These are phyloP conservation scores for Diglossa cyanea DNA, from an alignment of 2,797 vertebrate species.

Conservation along the genomic window DNA sequence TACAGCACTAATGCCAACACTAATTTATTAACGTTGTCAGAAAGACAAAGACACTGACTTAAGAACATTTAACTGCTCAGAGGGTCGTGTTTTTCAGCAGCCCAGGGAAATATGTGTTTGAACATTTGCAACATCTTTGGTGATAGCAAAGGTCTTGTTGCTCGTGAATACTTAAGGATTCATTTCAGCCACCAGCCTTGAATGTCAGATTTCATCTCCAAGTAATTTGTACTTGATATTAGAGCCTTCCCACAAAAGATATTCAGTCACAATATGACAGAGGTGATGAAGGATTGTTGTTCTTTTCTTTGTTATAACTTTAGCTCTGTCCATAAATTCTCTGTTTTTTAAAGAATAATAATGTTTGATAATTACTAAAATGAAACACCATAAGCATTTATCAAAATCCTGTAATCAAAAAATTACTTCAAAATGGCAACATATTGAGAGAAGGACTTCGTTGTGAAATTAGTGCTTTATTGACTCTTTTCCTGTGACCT, in stretches of 20 bases:
- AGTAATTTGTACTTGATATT: neutral
- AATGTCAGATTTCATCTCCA: neutral
- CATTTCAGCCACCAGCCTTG: neutral
- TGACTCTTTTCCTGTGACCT: neutral
- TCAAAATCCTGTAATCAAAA: neutral
- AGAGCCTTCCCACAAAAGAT: neutral
- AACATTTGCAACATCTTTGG: neutral
- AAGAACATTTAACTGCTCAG: neutral
- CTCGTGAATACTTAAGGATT: neutral
- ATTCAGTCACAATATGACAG: neutral
- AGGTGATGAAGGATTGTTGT: neutral
- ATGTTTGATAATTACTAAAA: neutral
- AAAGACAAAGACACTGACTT: neutral
- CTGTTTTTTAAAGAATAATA: neutral
- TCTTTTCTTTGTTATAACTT: neutral
- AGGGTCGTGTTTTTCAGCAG: neutral
- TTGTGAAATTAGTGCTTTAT: neutral
- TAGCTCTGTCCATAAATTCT: neutral
- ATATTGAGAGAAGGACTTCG: neutral
- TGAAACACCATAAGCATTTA: neutral
- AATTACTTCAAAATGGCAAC: neutral
- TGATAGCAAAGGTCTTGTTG: neutral
- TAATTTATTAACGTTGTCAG: neutral
- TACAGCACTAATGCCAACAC: neutral
- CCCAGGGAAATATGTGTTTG: neutral